Evolutionary conservation across 1,140 invertebrate genomes (phyloP).

Genomic region (Ceratina calcarata): DNA sequence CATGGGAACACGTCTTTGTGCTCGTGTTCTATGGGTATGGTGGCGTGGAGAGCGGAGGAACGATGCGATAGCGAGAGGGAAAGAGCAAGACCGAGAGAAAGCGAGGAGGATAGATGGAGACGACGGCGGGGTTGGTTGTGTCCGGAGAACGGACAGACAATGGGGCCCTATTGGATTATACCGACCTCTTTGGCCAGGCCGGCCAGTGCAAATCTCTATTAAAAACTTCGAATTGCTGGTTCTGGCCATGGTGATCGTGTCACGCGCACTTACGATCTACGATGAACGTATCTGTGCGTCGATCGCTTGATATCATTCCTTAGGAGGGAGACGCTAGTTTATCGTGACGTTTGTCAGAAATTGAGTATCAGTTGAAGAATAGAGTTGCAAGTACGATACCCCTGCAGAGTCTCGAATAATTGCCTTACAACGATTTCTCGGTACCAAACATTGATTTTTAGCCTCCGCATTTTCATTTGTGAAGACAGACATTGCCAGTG

Average conservation of each 20-base stretch:
- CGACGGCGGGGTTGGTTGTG: conserved; percentile 44
- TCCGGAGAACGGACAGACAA: conserved; percentile 72
- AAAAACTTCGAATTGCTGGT: conserved; percentile 72
- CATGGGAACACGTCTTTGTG: conserved; percentile 62
- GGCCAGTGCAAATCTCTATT: conserved; percentile 74
- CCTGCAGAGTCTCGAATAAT: too few species aligned
- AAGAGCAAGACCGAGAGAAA: neutral
- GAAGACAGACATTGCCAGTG: too few species aligned
- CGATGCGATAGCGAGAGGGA: neutral
- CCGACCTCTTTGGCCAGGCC: conserved; percentile 71
- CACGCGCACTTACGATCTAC: neutral
- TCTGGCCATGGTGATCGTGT: neutral
- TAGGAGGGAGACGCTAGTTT: too few species aligned
- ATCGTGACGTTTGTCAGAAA: too few species aligned
- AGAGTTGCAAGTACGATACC: too few species aligned
- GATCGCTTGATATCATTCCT: too few species aligned
- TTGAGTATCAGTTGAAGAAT: too few species aligned
- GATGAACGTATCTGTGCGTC: neutral
- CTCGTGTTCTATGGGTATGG: conserved; percentile 49
- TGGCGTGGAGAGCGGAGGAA: conserved; percentile 17
- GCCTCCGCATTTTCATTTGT: too few species aligned
- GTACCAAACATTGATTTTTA: too few species aligned
- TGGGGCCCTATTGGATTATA: conserved; percentile 76
- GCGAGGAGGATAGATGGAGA: neutral
- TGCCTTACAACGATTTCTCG: too few species aligned